Evolutionary conservation across 1,140 invertebrate genomes (phyloP), one percentile per base, ranked within the genome.

Genomic region (Philopotamus ludificatus): DNA sequence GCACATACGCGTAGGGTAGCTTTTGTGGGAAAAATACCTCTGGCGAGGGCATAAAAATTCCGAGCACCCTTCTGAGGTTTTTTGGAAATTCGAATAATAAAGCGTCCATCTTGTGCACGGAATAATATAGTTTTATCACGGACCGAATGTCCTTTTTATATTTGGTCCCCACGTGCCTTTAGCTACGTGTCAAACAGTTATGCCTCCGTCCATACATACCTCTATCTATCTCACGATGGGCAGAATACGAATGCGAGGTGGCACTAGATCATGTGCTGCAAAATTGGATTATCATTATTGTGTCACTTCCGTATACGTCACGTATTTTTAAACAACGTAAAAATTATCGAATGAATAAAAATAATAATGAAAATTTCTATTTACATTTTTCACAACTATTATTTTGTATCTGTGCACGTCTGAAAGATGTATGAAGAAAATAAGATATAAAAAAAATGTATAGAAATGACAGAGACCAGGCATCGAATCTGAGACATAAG

Each of bases 111-210:
- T 68, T 54, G 66, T 21, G 55, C 44, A 44, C 61, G 26, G 62
- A 68, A 68, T 68, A 68, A 68, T 68, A 55, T 64, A 64, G 66
- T 64, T 63, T 68, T 68, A 68, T 68, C 66, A 64, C 61, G 66
- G 57, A 16, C 42, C 22, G 66, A 68, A 64, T 63, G 66, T 59
- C 61, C 66, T 68, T 68, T 68, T 68, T 68, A 68, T 68, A 68
- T 60, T 63, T 58, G 42, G 55, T 45, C 45, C 45, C 55, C 66
- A 64, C 66, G 66, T 68, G 66, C 61, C 51, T 50, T 51, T 10
- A 25, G 55, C 57, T 64, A 68, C 66, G 66, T 68, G 66, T 59
- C 66, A 60, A 60, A 60, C 42, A 34, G 57, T 45, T 26, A 21
- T 20, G 10, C 44, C 44, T 20, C 18, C 8, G 18, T 7, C 10